phyloP scores from a whole-genome alignment of 2,888 invertebrate genomes.

The Balanococcus diminutus region DNA sequence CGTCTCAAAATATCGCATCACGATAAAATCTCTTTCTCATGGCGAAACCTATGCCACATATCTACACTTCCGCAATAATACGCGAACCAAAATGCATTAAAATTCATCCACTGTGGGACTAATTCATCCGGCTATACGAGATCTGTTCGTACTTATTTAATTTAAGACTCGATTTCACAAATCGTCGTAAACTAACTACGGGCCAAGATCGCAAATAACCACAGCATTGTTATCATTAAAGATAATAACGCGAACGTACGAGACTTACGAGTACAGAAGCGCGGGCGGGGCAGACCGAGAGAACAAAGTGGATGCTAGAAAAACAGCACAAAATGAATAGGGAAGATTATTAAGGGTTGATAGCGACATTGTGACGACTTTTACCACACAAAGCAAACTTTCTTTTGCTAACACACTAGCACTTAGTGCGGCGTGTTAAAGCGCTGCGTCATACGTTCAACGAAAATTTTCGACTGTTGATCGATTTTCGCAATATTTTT shows the following conservation, averaged over 20 bases:
- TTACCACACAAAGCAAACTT: conserved; percentile 34
- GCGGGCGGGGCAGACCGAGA: not conserved
- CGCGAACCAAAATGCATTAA: not conserved
- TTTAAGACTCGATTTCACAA: not conserved
- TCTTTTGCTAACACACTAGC: not conserved
- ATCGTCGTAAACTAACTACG: not conserved
- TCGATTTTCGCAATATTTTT: not conserved
- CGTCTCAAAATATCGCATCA: too few species aligned
- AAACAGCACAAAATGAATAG: conserved; percentile 16
- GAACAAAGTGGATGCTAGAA: conserved; percentile 32
- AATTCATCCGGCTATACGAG: not conserved
- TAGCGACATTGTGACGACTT: conserved; percentile 35
- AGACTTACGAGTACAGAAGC: not conserved
- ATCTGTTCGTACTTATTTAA: not conserved
- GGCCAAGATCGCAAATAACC: not conserved
- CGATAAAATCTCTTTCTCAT: too few species aligned
- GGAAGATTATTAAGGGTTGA: conserved; percentile 32
- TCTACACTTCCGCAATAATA: too few species aligned
- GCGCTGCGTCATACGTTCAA: conserved; percentile 3
- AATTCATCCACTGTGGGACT: not conserved
- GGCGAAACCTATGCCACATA: too few species aligned
- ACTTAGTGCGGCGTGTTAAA: not conserved
- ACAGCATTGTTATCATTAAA: conserved; percentile 12
- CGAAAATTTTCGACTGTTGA: not conserved
- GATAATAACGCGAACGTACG: conserved; percentile 1